Base-by-base conservation (phyloP, 2,113 vertebrate genomes). In the Balaeniceps rex region DNA sequence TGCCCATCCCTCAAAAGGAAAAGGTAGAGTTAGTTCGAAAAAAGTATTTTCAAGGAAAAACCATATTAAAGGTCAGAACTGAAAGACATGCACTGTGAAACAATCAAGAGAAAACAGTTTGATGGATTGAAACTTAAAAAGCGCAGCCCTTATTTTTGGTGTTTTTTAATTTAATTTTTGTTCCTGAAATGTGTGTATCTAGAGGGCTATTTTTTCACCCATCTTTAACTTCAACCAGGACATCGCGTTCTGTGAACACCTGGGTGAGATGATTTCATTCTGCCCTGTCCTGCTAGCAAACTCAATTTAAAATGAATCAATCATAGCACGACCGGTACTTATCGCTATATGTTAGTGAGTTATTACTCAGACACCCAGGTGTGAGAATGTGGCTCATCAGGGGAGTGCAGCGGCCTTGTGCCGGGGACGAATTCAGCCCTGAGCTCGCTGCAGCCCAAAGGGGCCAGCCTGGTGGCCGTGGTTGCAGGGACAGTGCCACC, bases 251-350 rank as follows among this genome's bases (percentile, higher is more conserved):
- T 74, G 31, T 14, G 60, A 72, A 47, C 29, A 65, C 31, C 36
- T 81, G 44, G 28, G 44, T 36, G 51, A 80, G 31, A n/a, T 58
- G 16, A 49, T 87, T 91, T 89, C n/a, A 24, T 89, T 83, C 46
- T 80, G 36, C 34, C 9, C 19, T 82, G 42, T 85, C 70, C 57
- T 55, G 44, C 69, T 70, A 54, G 55, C 60, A 93, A 89, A 70
- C 42, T 71, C 65, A n/a, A 29, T 91, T 90, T 81, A 55, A 70
- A 94, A 78, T 0, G 2, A 89, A 84, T 75, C 77, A 28, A 1
- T 68, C 42, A 58, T 23, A 52, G 13, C 19, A 38, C 0, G 2
- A 40, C 34, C 71, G 0, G 0, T 40, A n/a, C 8, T 66, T 81
- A 68, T 4, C 0, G 1, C 42, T 19, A 0, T 70, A 29, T 81